A percentile compares a stretch with the other conserved stretches of the same genome.
Conservation (phyloP, 1,140 invertebrate species). For the Drosophila erecta region DNA sequence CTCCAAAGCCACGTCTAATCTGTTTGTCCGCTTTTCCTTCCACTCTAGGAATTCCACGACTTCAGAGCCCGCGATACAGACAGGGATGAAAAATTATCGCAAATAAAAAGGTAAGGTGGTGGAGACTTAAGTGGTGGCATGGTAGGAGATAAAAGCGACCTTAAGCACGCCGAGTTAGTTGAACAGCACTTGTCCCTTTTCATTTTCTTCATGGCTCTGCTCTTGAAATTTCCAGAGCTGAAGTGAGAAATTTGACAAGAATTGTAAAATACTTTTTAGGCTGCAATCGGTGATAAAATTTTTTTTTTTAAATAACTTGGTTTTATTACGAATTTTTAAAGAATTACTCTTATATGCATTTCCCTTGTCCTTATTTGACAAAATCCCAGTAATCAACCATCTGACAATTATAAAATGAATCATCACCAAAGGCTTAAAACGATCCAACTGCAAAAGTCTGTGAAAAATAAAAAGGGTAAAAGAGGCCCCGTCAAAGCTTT, state of each 20-base stretch:
- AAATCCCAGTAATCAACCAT: not conserved
- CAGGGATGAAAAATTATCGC: slow-evolving; percentile 44
- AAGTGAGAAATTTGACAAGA: slow-evolving; percentile 27
- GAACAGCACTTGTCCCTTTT: slow-evolving; percentile 43
- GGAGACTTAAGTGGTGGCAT: not conserved
- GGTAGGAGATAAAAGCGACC: slow-evolving; percentile 14
- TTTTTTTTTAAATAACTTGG: no score
- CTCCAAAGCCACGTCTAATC: slow-evolving; percentile 24
- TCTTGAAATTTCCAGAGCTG: slow-evolving; percentile 30
- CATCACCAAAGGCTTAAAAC: slow-evolving; percentile 20
- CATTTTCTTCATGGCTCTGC: slow-evolving; percentile 24
- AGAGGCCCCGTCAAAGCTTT: slow-evolving; percentile 27
- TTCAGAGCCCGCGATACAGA: slow-evolving; percentile 16
- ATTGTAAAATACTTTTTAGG: not conserved
- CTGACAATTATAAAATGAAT: slow-evolving; percentile 31
- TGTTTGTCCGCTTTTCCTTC: slow-evolving; percentile 20
- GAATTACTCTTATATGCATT: no score
- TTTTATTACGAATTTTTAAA: no score
- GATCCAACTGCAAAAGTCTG: slow-evolving; percentile 22
- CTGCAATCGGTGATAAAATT: no score
- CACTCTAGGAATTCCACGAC: slow-evolving; percentile 36
- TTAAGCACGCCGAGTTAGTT: slow-evolving; percentile 30
- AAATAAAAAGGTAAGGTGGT: slow-evolving; percentile 6
- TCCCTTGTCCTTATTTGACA: not conserved
- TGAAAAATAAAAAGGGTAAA: not conserved